Evolutionary conservation across 2,888 invertebrate species (phyloP), one percentile per base, ranked within the genome.

Genomic region (Drosophila fulvimacula): DNA sequence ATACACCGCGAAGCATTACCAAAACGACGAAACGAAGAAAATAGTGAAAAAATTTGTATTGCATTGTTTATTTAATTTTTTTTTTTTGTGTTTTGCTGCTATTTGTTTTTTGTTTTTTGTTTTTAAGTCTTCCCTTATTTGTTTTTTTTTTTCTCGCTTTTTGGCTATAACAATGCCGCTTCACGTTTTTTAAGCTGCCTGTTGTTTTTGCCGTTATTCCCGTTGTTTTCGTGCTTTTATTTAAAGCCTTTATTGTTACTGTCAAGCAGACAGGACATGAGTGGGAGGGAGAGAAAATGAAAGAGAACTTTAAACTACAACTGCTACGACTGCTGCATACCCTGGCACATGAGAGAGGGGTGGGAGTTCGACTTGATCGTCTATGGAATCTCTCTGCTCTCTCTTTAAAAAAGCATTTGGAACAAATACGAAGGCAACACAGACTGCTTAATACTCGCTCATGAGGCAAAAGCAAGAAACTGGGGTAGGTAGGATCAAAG

Each of bases 61-160:
- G 67, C 69, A 83, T 81, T 82, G 81, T 86, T 78, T 75, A 68
- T 74, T 66, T 10, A 27, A 3, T 41, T 36, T 51, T 11, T 52
- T 4, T 71, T 15, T 46, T 11, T 42, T 62, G n/a, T 51, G 41
- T 57, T 70, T 57, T 58, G 46, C 61, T 53, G 66, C 57, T 58
- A 67, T 73, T 73, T 79, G 81, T 30, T 27, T 21, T 4, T 30
- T 30, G 11, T 46, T 30, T 11, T 11, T 30, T 41, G 57, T 53
- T 58, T 30, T 55, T 41, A 53, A 42, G 27, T 21, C 27, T 52
- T 38, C 52, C 32, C 38, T 36, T 34, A 32, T 19, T 49, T 49
- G 17, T 19, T 42, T 0, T 39, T n/a, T n/a, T 17, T 49, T 32
- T 13, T 42, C 6, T 42, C 6, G 11, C 5, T 19, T 38, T 52